These are phyloP conservation scores for Chrysomela aeneicollis DNA, from an alignment of 2,888 invertebrate species.

Conservation along the genomic window DNA sequence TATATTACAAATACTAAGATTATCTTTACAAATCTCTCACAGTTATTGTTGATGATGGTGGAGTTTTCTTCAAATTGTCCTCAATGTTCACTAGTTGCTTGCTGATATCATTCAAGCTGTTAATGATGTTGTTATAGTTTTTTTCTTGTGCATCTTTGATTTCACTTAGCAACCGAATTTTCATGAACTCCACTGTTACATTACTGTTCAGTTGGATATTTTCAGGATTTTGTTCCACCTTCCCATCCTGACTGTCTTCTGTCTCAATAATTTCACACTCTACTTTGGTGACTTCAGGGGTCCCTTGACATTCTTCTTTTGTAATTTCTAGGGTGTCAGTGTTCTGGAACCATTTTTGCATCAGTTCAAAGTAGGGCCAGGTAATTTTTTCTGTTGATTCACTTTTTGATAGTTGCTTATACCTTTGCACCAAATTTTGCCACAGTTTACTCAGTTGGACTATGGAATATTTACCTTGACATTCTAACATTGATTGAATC, in stretches of 20 bases:
- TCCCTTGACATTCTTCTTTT: slow-evolving; percentile 31
- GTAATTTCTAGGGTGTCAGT: slow-evolving; percentile 31
- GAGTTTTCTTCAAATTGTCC: background rate
- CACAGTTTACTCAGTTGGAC: slow-evolving; percentile 49
- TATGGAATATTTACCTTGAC: slow-evolving; percentile 45
- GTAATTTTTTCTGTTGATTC: slow-evolving; percentile 42
- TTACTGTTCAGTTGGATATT: slow-evolving; percentile 26
- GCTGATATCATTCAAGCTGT: slow-evolving; percentile 28
- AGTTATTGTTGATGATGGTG: background rate
- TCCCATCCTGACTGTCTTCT: slow-evolving; percentile 31
- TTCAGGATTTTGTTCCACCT: slow-evolving; percentile 15
- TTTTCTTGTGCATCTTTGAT: slow-evolving; percentile 39
- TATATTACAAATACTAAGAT: background rate
- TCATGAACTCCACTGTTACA: slow-evolving; percentile 36
- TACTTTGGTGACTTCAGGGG: slow-evolving; percentile 33
- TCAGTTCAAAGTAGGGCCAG: slow-evolving; percentile 47
- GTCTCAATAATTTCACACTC: slow-evolving; percentile 30
- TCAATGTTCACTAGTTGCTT: slow-evolving; percentile 14
- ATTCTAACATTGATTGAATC: slow-evolving; percentile 46
- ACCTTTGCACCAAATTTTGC: slow-evolving; percentile 49
- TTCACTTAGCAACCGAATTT: slow-evolving; percentile 38
- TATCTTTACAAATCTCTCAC: background rate
- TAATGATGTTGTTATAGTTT: slow-evolving; percentile 35
- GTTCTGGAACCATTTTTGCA: slow-evolving; percentile 46
- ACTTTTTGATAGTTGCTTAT: slow-evolving; percentile 42